Conservation (phyloP, 2,888 invertebrate species). For the Dusona sp. region DNA sequence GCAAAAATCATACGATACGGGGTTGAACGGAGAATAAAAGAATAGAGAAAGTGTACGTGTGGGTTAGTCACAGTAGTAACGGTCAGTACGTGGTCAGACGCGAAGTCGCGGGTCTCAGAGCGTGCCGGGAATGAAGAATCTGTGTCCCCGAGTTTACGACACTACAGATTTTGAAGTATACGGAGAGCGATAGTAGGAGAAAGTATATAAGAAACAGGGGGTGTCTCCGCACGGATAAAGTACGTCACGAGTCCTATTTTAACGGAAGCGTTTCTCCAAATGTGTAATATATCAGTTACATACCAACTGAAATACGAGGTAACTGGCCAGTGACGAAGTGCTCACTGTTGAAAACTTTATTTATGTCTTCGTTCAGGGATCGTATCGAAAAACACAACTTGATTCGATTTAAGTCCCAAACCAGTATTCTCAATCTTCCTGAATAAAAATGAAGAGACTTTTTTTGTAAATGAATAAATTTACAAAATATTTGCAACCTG, state of each 20-base stretch:
- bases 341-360: slow-evolving; percentile 16
- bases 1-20: not conserved
- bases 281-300: slow-evolving; percentile 5
- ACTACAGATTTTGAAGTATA: slow-evolving; percentile 29
- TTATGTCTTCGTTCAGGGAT: not conserved
- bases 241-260: slow-evolving; percentile 5
- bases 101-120: slow-evolving; percentile 21
- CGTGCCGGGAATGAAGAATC: slow-evolving; percentile 65
- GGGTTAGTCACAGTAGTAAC: slow-evolving; percentile 55
- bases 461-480: too few relatives aligned
- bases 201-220: not conserved
- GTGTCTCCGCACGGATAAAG: slow-evolving; percentile 8
- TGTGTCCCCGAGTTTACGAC: slow-evolving; percentile 34
- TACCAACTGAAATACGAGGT: not conserved
- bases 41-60: slow-evolving; percentile 10
- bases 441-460: too few relatives aligned
- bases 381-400: not conserved
- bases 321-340: slow-evolving; percentile 17
- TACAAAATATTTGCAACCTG: not conserved
- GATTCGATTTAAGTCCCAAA: too few relatives aligned
- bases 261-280: slow-evolving; percentile 2
- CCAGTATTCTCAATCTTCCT: too few relatives aligned
- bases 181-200: not conserved
- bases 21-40: not conserved
- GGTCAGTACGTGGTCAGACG: slow-evolving; percentile 64